These are phyloP conservation scores for Prietella phreatophila DNA, from an alignment of 2,113 vertebrate genomes.

Conservation along the genomic window DNA sequence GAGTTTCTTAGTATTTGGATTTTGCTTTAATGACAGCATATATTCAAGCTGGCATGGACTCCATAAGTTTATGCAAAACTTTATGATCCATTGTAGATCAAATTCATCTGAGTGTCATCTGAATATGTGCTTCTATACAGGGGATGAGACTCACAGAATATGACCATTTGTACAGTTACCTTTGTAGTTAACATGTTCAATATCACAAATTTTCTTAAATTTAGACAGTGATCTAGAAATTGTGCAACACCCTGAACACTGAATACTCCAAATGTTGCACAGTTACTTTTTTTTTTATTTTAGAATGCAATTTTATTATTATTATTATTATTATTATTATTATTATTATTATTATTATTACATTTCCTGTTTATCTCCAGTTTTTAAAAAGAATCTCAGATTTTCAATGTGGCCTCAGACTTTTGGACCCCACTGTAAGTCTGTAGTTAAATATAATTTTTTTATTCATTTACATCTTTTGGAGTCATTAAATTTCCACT, in stretches of 20 bases:
- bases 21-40: neutral
- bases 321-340: too few relatives aligned
- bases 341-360: too few relatives aligned
- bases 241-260: neutral
- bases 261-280: neutral
- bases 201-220: neutral
- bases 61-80: neutral
- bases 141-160: neutral
- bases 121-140: neutral
- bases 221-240: neutral
- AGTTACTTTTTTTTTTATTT: neutral
- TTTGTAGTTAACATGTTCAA: neutral
- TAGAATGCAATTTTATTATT: neutral
- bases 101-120: neutral
- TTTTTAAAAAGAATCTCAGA: neutral
- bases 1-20: neutral
- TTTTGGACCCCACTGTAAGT: neutral
- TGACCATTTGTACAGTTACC: neutral
- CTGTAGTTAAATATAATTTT: neutral
- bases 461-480: neutral
- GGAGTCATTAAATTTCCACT: neutral
- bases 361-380: neutral
- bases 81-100: neutral
- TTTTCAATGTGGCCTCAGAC: neutral
- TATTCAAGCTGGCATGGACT: neutral